phyloP scores from a whole-genome alignment of 2,113 vertebrate genomes.

The Naja naja region DNA sequence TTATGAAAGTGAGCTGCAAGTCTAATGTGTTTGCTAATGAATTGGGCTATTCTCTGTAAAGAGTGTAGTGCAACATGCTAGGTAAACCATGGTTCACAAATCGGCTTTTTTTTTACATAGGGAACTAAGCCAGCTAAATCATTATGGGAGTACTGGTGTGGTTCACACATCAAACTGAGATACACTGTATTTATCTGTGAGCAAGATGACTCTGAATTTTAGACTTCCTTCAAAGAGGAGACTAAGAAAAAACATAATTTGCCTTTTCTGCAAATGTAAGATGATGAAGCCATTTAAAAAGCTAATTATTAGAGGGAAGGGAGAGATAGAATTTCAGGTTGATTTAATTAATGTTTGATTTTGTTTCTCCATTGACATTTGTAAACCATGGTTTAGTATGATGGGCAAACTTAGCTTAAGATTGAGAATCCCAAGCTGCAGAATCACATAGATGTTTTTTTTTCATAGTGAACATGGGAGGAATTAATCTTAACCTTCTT shows the following conservation, averaged over 20 bases:
- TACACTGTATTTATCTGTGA: background rate
- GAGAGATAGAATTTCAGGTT: background rate
- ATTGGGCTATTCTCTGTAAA: background rate
- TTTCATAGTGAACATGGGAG: background rate
- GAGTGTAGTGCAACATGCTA: background rate
- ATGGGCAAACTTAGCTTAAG: background rate
- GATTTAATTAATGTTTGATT: background rate
- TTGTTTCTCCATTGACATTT: background rate
- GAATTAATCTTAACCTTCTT: background rate
- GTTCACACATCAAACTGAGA: background rate
- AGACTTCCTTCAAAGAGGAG: background rate
- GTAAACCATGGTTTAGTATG: background rate
- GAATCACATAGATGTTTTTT: background rate
- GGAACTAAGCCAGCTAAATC: background rate
- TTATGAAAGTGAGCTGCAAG: background rate
- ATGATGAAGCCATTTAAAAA: background rate
- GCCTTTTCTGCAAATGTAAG: background rate
- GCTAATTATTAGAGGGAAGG: background rate
- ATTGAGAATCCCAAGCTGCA: background rate
- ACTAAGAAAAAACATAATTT: background rate
- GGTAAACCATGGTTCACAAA: background rate
- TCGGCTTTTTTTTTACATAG: background rate
- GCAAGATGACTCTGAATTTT: background rate
- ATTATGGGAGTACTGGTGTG: background rate
- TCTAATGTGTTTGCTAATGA: background rate